Evolutionary conservation across 2,113 vertebrate genomes (phyloP).

Genomic region (Ginglymostoma cirratum): DNA sequence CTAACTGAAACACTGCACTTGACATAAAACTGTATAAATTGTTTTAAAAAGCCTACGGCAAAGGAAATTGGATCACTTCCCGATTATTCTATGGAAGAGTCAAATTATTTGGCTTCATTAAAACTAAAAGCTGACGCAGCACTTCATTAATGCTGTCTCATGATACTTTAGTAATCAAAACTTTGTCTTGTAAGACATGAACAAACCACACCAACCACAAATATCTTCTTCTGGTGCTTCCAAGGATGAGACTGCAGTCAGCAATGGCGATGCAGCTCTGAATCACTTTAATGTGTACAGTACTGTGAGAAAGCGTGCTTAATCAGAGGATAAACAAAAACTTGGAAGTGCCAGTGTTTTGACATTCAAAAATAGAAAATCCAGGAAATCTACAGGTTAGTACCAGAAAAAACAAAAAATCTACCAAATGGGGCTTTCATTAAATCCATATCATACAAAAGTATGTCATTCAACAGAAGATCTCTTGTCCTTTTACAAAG

Average conservation of each 20-base stretch:
- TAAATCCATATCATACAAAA: background rate
- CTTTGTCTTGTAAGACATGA: background rate
- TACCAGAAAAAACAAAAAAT: background rate
- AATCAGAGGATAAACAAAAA: background rate
- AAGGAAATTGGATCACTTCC: background rate
- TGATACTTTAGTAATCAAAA: background rate
- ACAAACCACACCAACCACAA: slow-evolving; percentile 10
- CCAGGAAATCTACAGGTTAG: background rate
- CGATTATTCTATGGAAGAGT: background rate
- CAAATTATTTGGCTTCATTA: background rate
- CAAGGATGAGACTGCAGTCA: background rate
- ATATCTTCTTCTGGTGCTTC: background rate
- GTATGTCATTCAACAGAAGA: background rate
- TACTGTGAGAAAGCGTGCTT: background rate
- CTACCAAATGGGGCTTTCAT: background rate
- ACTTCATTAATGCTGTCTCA: background rate
- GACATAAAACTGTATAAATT: background rate
- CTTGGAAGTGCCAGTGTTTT: background rate
- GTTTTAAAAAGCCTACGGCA: background rate
- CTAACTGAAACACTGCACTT: background rate
- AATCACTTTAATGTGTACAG: background rate
- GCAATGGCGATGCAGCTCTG: background rate
- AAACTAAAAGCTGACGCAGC: background rate
- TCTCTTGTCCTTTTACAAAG: background rate
- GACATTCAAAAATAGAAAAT: background rate